A percentile compares a stretch with the other conserved stretches of the same genome.
Evolutionary conservation across 2,888 invertebrate species (phyloP).

Genomic region (Nomada lathburiana): DNA sequence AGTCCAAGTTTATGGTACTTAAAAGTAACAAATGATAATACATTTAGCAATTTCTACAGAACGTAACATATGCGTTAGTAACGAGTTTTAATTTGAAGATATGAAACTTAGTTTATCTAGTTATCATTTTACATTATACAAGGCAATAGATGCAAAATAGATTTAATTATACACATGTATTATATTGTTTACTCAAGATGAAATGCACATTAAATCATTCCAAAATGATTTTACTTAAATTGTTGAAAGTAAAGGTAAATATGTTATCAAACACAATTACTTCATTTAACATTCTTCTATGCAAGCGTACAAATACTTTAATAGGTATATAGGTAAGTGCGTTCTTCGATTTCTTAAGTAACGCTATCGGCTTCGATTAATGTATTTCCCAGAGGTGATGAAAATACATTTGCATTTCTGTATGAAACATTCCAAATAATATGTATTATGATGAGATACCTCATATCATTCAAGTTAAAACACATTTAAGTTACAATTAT

Average conservation of each 20-base stretch:
- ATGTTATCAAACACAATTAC: slow-evolving; percentile 36
- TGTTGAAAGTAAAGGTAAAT: slow-evolving; percentile 34
- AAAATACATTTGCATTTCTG: slow-evolving; percentile 36
- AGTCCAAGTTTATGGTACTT: not conserved
- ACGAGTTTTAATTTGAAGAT: slow-evolving; percentile 15
- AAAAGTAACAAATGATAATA: slow-evolving; percentile 24
- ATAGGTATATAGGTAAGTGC: slow-evolving; percentile 14
- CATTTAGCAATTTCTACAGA: slow-evolving; percentile 24
- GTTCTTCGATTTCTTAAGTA: slow-evolving; percentile 22
- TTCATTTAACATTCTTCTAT: slow-evolving; percentile 21
- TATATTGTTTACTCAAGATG: not conserved
- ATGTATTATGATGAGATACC: slow-evolving; percentile 18
- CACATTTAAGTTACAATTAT: slow-evolving; percentile 39
- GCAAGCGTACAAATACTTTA: slow-evolving; percentile 34
- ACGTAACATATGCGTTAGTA: slow-evolving; percentile 17
- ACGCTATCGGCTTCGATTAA: slow-evolving; percentile 12
- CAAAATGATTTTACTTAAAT: slow-evolving; percentile 47
- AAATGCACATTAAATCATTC: slow-evolving; percentile 1
- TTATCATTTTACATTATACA: slow-evolving; percentile 13
- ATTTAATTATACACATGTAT: slow-evolving; percentile 21
- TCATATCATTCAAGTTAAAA: slow-evolving; percentile 28
- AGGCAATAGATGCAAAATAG: not conserved
- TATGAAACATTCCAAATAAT: slow-evolving; percentile 42
- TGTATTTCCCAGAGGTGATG: slow-evolving; percentile 14
- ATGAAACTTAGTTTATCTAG: slow-evolving; percentile 19